phyloP scores from a whole-genome alignment of 1,140 invertebrate genomes.

The Caenorhabditis latens region DNA sequence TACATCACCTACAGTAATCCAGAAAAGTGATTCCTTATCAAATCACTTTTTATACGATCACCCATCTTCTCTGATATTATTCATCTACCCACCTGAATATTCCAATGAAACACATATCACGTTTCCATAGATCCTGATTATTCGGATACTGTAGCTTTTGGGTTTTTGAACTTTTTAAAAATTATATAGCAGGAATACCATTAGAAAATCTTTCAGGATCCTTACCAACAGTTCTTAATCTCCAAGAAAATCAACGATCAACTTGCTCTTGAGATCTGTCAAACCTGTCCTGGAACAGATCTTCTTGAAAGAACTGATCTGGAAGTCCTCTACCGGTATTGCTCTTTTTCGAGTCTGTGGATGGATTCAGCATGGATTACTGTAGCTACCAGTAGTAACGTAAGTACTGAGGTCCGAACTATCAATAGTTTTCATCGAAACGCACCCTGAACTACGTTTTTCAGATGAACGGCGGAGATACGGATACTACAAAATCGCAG shows the following conservation, averaged over 20 bases:
- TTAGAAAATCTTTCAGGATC: slow-evolving; percentile 6
- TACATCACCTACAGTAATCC: background rate
- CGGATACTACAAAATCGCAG: background rate
- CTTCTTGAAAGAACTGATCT: background rate
- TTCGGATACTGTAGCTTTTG: no score
- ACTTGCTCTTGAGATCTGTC: background rate
- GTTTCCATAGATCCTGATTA: background rate
- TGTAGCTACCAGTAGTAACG: background rate
- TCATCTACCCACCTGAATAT: no score
- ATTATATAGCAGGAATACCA: no score
- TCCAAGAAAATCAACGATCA: slow-evolving; percentile 25
- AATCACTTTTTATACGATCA: no score
- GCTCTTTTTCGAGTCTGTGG: slow-evolving; percentile 16
- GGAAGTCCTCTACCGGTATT: background rate
- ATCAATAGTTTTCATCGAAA: background rate
- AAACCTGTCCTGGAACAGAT: slow-evolving; percentile 21
- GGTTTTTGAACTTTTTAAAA: no score
- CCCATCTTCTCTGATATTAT: no score
- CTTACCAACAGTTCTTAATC: slow-evolving; percentile 13
- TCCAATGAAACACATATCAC: background rate
- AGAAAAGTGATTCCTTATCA: no score
- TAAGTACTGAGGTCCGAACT: background rate
- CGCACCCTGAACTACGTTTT: background rate
- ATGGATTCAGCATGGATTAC: slow-evolving; percentile 32
- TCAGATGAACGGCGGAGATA: background rate